These are phyloP conservation scores for Leptopilina syphax DNA, from an alignment of 2,888 invertebrate species.

Conservation along the genomic window DNA sequence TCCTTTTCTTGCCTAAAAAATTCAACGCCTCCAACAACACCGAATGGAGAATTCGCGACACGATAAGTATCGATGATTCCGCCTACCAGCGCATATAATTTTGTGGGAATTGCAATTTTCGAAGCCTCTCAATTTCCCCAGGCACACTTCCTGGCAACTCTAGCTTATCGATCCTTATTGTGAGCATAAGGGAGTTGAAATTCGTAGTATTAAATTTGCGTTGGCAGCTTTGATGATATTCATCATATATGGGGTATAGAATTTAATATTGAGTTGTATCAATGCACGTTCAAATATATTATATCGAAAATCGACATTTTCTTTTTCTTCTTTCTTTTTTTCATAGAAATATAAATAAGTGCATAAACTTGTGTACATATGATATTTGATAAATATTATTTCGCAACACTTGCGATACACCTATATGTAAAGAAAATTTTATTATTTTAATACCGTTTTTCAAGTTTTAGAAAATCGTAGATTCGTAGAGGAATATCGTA, in stretches of 20 bases:
- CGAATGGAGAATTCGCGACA: conserved; percentile 50
- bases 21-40: conserved; percentile 7
- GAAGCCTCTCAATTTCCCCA: conserved; percentile 39
- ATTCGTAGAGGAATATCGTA: no score
- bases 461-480: no score
- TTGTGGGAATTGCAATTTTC: conserved; percentile 62
- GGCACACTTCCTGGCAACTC: conserved; percentile 38
- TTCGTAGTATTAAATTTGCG: conserved; percentile 12
- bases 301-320: not conserved
- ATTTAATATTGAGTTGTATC: conserved; percentile 3
- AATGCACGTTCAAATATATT: not conserved
- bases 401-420: no score
- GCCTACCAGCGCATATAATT: conserved; percentile 55
- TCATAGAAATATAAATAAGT: no score
- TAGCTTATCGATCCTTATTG: conserved; percentile 46
- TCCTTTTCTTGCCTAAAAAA: not conserved
- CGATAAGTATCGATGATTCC: conserved; percentile 61
- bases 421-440: no score
- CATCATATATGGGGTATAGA: not conserved
- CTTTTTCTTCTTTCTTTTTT: no score
- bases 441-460: no score
- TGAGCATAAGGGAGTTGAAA: conserved; percentile 27
- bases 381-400: no score
- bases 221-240: conserved; percentile 20
- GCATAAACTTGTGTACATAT: no score